A percentile compares a stretch with the other conserved stretches of the same genome.
These are phyloP conservation scores for Gambusia holbrooki DNA, from an alignment of 2,113 vertebrate species.

Conservation along the genomic window DNA sequence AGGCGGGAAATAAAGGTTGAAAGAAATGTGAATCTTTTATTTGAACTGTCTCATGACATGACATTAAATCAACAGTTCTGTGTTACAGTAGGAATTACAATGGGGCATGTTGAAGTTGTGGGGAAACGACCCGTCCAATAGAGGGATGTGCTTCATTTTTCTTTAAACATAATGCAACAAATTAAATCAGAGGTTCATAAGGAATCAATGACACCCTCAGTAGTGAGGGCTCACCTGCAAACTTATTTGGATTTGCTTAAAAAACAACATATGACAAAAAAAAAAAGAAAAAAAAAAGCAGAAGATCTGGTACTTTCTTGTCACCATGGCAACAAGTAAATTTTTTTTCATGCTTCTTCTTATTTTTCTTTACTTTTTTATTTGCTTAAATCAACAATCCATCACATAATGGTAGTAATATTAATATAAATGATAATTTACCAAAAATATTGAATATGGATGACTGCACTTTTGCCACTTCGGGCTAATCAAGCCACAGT, in stretches of 20 bases:
- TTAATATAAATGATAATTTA: neutral
- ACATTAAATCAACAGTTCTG: neutral
- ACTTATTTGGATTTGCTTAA: neutral
- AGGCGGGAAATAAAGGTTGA: constrained; percentile 74
- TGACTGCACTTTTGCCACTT: too few species aligned
- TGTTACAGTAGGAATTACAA: too few species aligned
- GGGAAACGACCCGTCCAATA: too few species aligned
- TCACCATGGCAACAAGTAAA: neutral
- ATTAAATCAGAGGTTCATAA: neutral
- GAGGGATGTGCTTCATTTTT: neutral
- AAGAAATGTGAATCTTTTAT: constrained; percentile 67
- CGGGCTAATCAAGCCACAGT: too few species aligned
- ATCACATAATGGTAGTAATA: neutral
- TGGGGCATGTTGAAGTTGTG: too few species aligned
- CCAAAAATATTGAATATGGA: neutral
- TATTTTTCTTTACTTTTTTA: too few species aligned
- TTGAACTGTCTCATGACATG: constrained; percentile 65
- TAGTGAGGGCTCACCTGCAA: neutral
- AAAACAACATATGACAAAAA: neutral
- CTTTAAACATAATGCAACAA: neutral
- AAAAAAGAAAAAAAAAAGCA: too few species aligned
- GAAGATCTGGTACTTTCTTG: too few species aligned
- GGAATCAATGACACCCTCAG: too few species aligned
- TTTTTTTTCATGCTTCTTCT: neutral
- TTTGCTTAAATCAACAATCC: neutral